A percentile compares a stretch with the other conserved stretches of the same genome.
Conservation (phyloP, 2,797 vertebrate genomes). For the Lateolabrax maculatus region DNA sequence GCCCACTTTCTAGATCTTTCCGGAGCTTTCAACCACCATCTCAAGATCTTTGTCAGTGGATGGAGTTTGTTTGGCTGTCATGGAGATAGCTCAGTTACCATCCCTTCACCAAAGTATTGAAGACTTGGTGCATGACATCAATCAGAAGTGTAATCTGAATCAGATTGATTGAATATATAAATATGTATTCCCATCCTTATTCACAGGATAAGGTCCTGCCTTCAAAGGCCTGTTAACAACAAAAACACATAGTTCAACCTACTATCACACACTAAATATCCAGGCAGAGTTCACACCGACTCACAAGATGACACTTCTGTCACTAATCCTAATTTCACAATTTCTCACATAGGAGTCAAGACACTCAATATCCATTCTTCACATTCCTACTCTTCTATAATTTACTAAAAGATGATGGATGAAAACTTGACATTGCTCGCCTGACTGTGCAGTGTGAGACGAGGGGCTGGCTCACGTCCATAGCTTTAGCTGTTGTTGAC, state of each 20-base stretch:
- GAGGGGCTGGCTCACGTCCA: constrained; percentile 64
- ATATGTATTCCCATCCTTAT: constrained; percentile 7
- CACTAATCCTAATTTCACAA: constrained; percentile 46
- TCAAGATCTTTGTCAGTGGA: no score
- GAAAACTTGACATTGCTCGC: constrained; percentile 60
- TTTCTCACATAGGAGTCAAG: constrained; percentile 38
- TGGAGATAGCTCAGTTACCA: no score
- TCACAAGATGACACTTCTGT: constrained; percentile 30
- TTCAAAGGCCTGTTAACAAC: constrained; percentile 20
- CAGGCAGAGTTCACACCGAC: constrained; percentile 21
- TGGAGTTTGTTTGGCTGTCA: neutral
- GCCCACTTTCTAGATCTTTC: no score
- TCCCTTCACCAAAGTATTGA: no score
- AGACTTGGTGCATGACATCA: no score
- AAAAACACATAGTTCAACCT: constrained; percentile 37
- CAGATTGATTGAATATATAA: neutral
- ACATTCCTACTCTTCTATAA: constrained; percentile 61
- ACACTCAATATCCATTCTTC: constrained; percentile 50
- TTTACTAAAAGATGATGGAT: constrained; percentile 73
- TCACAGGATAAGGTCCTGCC: neutral
- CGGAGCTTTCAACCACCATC: no score
- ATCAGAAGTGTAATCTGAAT: neutral
- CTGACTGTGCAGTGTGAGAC: constrained; percentile 31
- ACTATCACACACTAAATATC: constrained; percentile 14
- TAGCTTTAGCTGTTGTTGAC: constrained; percentile 74